These are phyloP conservation scores for Stomatorhinus walkeri DNA, from an alignment of 2,797 vertebrate species.

Conservation along the genomic window DNA sequence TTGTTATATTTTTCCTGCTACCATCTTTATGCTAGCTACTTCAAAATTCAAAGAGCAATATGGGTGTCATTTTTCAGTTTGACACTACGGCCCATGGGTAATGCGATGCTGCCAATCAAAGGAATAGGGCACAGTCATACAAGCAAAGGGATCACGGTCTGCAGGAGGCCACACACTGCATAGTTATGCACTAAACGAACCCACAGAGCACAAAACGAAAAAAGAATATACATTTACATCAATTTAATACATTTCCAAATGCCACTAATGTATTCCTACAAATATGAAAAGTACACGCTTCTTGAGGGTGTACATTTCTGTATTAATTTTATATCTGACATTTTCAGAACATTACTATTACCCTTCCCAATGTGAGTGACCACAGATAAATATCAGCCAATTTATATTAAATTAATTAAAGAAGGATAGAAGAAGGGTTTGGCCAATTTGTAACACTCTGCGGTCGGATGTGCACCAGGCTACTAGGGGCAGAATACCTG, in stretches of 20 bases:
- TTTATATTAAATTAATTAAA: background rate
- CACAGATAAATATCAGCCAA: background rate
- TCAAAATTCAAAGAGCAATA: background rate
- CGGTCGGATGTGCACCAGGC: background rate
- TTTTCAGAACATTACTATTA: background rate
- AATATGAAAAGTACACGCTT: background rate
- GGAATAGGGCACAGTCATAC: background rate
- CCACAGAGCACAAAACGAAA: background rate
- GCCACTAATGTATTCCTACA: background rate
- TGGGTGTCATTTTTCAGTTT: background rate
- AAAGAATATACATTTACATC: background rate
- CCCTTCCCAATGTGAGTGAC: background rate
- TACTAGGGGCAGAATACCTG: background rate
- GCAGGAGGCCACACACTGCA: background rate
- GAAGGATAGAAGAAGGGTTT: background rate
- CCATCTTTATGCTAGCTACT: background rate
- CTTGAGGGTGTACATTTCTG: background rate
- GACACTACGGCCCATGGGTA: background rate
- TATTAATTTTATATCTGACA: background rate
- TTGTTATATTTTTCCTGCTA: background rate
- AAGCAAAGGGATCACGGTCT: background rate
- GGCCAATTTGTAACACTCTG: background rate
- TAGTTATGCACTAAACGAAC: background rate
- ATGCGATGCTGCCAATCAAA: background rate
- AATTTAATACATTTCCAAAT: background rate